A percentile compares a stretch with the other conserved stretches of the same genome.
These are phyloP conservation scores for Neoaliturus tenellus DNA, from an alignment of 2,888 invertebrate species.

Conservation along the genomic window DNA sequence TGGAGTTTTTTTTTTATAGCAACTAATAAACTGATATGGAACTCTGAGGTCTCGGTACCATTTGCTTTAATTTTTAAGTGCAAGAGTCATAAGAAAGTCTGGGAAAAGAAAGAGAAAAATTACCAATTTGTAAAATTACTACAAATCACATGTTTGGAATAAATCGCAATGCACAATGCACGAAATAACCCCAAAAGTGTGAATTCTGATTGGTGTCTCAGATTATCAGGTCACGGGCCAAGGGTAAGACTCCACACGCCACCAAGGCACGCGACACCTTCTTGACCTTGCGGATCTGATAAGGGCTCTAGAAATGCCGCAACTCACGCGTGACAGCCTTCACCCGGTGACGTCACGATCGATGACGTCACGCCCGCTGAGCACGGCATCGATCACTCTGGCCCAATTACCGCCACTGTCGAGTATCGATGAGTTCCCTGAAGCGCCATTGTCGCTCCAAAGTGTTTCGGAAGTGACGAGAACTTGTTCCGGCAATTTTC, in stretches of 20 bases:
- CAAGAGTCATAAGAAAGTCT: too few relatives aligned
- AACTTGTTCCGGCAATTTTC: too few relatives aligned
- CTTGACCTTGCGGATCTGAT: constrained; percentile 18
- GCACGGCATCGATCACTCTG: not conserved
- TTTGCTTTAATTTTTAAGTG: too few relatives aligned
- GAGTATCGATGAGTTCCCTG: not conserved
- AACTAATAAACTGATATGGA: too few relatives aligned
- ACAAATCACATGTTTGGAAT: too few relatives aligned
- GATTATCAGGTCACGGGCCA: not conserved
- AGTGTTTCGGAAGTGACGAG: too few relatives aligned
- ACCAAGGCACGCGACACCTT: not conserved
- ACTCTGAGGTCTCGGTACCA: too few relatives aligned
- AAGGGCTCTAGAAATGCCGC: not conserved
- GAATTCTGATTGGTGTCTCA: not conserved
- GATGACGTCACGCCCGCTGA: not conserved
- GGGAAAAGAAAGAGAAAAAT: too few relatives aligned
- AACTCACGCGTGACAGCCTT: not conserved
- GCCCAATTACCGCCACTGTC: not conserved
- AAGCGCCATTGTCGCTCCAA: not conserved
- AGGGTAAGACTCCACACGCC: not conserved
- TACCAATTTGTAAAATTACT: too few relatives aligned
- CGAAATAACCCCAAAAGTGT: not conserved
- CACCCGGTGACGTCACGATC: constrained; percentile 29
- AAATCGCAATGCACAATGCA: too few relatives aligned
- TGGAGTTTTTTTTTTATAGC: too few relatives aligned